These are phyloP conservation scores for Chrysotoxum bicinctum DNA, from an alignment of 2,888 invertebrate species.

Conservation along the genomic window DNA sequence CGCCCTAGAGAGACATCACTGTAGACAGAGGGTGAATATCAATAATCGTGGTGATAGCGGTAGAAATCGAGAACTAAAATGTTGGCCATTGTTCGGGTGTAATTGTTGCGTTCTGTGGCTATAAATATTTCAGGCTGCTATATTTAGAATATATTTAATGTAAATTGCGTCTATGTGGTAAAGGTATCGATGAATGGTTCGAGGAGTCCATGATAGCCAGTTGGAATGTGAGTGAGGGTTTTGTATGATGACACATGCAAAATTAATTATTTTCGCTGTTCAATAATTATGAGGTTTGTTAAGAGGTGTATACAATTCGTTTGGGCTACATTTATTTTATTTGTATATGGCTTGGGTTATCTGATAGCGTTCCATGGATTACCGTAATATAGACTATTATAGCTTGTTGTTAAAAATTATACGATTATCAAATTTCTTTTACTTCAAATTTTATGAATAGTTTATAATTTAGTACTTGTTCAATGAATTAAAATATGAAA, in stretches of 20 bases:
- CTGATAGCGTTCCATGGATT: background rate
- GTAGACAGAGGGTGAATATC: background rate
- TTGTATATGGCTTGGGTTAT: background rate
- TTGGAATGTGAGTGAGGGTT: background rate
- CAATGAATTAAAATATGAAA: too few relatives aligned
- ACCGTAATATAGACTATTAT: too few relatives aligned
- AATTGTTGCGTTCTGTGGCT: slow-evolving; percentile 38
- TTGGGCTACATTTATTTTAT: slow-evolving; percentile 20
- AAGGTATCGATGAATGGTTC: background rate
- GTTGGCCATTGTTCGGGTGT: background rate
- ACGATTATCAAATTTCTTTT: too few relatives aligned
- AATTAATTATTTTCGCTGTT: slow-evolving; percentile 52
- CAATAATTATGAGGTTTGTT: slow-evolving; percentile 42
- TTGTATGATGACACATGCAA: slow-evolving; percentile 30
- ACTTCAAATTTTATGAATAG: too few relatives aligned
- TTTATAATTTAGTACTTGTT: too few relatives aligned
- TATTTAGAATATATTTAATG: slow-evolving; percentile 25
- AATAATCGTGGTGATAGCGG: background rate
- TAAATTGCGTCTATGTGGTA: background rate
- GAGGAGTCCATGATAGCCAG: background rate
- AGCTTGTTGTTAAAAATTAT: too few relatives aligned
- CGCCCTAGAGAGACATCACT: background rate
- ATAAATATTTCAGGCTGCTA: slow-evolving; percentile 38
- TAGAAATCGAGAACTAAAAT: background rate
- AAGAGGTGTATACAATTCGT: slow-evolving; percentile 2